phyloP scores from a whole-genome alignment of 2,113 vertebrate species.

The Neogobius melanostomus region DNA sequence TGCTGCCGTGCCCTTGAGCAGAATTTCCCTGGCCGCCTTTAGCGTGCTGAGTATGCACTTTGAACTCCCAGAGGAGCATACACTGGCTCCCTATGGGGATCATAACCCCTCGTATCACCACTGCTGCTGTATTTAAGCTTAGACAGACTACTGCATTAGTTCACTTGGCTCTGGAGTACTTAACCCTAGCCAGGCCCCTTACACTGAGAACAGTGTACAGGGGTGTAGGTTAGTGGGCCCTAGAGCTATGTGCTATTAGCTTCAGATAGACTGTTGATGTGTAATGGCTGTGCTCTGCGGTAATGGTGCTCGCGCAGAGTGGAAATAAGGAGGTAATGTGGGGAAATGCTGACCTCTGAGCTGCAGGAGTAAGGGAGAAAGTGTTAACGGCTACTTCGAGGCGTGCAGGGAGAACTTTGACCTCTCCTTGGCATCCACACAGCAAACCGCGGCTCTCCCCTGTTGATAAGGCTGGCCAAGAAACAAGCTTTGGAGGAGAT shows the following conservation, averaged over 20 bases:
- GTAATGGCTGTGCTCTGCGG: constrained; percentile 62
- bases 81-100: constrained; percentile 16
- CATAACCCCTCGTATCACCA: constrained; percentile 31
- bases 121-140: constrained; percentile 33
- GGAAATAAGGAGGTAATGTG: constrained; percentile 68
- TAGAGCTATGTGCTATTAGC: constrained; percentile 64
- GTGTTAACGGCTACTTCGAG: constrained; percentile 59
- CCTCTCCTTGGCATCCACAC: constrained; percentile 38
- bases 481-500: constrained; percentile 19
- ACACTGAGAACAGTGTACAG: constrained; percentile 36
- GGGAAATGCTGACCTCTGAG: constrained; percentile 74
- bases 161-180: constrained; percentile 34
- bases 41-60: constrained; percentile 27
- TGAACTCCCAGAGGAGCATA: constrained; percentile 30
- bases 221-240: constrained; percentile 56
- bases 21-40: not conserved
- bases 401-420: constrained; percentile 54
- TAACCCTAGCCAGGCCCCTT: constrained; percentile 55
- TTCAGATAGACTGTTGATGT: constrained; percentile 65
- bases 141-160: constrained; percentile 25
- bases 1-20: constrained; percentile 21
- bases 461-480: constrained; percentile 24
- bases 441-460: constrained; percentile 6
- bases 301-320: constrained; percentile 67
- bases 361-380: constrained; percentile 54